Base-by-base conservation (phyloP, 2,888 invertebrate species). In the Scelioninae gen. 2 region DNA sequence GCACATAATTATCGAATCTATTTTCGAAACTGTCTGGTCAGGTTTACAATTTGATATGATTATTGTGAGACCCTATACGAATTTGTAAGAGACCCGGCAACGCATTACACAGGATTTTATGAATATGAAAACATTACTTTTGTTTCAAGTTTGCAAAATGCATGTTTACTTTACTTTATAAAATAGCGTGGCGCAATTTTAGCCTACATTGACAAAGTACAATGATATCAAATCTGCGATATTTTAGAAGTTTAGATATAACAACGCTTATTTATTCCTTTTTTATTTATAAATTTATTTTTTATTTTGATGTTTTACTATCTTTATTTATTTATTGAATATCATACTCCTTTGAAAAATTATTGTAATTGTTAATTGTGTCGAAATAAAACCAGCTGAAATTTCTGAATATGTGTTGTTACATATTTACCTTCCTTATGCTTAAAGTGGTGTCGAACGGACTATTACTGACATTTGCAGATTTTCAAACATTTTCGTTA, bases 341-440 rank as follows among this genome's bases (percentile, higher is more conserved):
- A 35, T 50, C 25, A 48, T 22, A 22, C 52, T 63, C 45, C 13
- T 60, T 46, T 60, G 0, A 18, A 78, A 79, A 78, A 81, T 82
- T 77, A 79, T 75, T 83, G 82, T 83, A 83, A 83, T 78, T 76
- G 78, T 81, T 81, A 81, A 82, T 83, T 82, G 79, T 79, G 83
- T 83, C 83, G 77, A 79, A 82, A 83, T 82, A 80, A 83, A 83
- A 80, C 77, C 78, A 78, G 77, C 78, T 77, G 78, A 79, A 76
- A 79, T 80, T 79, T 78, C 78, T 76, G 74, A 73, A 68, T 15
- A n/a, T 68, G 57, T 43, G 22, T 11, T 25, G 16, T 39, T 18
- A 6, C 15, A 11, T 39, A 39, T 2, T 16, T 16, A 11, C 16
- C 18, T 18, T 9, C 9, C 16, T 16, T 37, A 2, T 7, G 9